phyloP scores from a whole-genome alignment of 2,888 invertebrate species.

The Caenorhabditis sp. region DNA sequence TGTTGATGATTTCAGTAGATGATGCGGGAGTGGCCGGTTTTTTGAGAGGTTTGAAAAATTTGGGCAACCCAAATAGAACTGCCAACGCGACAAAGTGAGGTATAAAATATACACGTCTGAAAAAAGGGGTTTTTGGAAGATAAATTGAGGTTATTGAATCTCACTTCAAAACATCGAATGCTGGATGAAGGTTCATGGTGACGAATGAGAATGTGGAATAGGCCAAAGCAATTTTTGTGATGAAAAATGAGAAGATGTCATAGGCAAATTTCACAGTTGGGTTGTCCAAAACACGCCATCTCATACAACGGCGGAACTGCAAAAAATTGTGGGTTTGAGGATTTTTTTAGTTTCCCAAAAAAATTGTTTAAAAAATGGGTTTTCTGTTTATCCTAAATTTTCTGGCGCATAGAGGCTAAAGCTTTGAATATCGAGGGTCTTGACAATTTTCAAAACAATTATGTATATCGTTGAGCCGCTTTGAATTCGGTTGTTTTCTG shows the following conservation, averaged over 20 bases:
- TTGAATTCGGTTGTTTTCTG: no score
- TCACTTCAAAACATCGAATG: conserved; percentile 83
- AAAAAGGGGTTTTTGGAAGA: conserved; percentile 35
- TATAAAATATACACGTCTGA: conserved; percentile 73
- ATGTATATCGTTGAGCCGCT: no score
- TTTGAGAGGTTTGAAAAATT: conserved; percentile 56
- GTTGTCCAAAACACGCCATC: conserved; percentile 79
- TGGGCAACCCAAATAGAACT: conserved; percentile 71
- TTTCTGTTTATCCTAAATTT: background rate
- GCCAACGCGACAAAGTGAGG: conserved; percentile 72
- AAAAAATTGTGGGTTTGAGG: conserved; percentile 9
- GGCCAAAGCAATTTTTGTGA: conserved; percentile 82
- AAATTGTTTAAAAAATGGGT: background rate
- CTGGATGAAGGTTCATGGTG: conserved; percentile 83
- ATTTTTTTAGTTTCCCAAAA: background rate
- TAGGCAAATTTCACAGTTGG: conserved; percentile 80
- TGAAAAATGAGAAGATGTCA: conserved; percentile 82
- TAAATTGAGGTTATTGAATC: conserved; percentile 72
- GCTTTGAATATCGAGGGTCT: background rate
- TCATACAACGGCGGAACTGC: conserved; percentile 81
- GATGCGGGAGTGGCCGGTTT: conserved; percentile 11
- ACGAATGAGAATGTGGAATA: conserved; percentile 92
- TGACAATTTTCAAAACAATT: no score
- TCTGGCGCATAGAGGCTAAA: conserved; percentile 10
- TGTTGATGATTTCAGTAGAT: background rate